Evolutionary conservation across 2,888 invertebrate species (phyloP), one percentile per base, ranked within the genome.

Genomic region (Thymelicus lineola): DNA sequence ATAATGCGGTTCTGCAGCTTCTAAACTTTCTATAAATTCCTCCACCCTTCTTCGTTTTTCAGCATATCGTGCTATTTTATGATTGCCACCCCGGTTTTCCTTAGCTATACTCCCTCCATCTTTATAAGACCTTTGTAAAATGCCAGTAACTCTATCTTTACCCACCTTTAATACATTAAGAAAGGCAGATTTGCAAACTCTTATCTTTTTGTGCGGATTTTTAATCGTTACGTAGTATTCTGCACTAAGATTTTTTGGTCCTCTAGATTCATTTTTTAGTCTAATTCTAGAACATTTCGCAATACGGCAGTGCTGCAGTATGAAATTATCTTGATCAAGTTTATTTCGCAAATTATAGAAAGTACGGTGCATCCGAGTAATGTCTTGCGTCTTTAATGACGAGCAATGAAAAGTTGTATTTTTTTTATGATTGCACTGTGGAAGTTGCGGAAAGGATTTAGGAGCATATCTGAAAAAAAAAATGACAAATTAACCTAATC

Each of bases 141-240:
- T 65, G 28, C 72, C 73, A 50, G 72, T 73, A 45, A 70, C 71
- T 72, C 73, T 59, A 72, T 73, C 70, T 72, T 73, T 73, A 65
- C 67, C 70, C 68, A 73, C 73, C 53, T 73, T 6, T 64, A 73
- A 73, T 66, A 71, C 66, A 20, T 70, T 60, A 65, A 65, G 50
- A 70, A 71, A 71, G 36, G 61, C 66, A 71, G 62, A 57, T 71
- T 70, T 68, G 55, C 68, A 68, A 42, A 67, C 67, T 55, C 67
- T 61, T 28, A 68, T 65, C 15, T 71, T 57, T 71, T 73, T 71
- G 20, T 38, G 10, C 10, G 9, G 9, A 9, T 42, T 69, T 69
- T 69, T 73, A 58, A 65, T 71, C 35, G 62, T 61, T 68, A 61
- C 62, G 38, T 62, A 60, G 42, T 70, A 72, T 50, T 59, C 45